Evolutionary conservation across 2,113 vertebrate genomes (phyloP).

Genomic region (Callipepla squamata): DNA sequence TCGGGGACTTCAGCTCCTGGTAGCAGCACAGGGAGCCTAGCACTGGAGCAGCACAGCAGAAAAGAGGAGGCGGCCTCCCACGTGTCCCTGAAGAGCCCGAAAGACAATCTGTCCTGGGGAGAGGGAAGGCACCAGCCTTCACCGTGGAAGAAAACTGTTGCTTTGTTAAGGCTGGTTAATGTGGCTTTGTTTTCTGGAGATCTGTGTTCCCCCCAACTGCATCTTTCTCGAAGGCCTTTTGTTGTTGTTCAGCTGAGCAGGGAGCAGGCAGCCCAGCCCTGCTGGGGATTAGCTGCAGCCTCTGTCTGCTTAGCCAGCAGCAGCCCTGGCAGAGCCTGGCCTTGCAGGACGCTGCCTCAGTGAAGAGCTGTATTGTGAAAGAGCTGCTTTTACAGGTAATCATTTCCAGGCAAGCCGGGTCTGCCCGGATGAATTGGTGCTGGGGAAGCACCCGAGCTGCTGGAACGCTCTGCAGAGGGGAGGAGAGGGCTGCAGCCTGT

Average conservation of each 20-base stretch:
- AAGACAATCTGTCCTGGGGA: constrained; percentile 34
- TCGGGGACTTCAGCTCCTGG: constrained; percentile 97
- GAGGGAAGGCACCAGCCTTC: constrained; percentile 22
- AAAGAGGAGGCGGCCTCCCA: not conserved
- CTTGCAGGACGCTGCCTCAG: not conserved
- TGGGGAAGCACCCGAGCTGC: not conserved
- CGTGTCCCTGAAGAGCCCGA: not conserved
- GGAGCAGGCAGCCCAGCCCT: constrained; percentile 16
- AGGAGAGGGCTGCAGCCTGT: not conserved
- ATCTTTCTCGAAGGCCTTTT: constrained; percentile 56
- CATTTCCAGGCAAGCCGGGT: not conserved
- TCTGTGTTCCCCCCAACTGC: not conserved
- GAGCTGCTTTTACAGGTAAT: constrained; percentile 44
- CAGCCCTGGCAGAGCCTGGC: constrained; percentile 23
- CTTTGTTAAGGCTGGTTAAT: constrained; percentile 65
- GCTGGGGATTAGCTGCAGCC: not conserved
- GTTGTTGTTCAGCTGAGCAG: constrained; percentile 16
- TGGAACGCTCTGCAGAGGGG: not conserved
- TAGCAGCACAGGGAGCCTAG: constrained; percentile 67
- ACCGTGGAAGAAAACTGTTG: not conserved
- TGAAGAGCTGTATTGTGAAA: not conserved
- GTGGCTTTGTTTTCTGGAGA: constrained; percentile 65
- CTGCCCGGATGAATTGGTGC: not conserved
- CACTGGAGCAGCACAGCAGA: not conserved
- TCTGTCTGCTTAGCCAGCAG: not conserved